A percentile compares a stretch with the other conserved stretches of the same genome.
phyloP scores from a whole-genome alignment of 2,797 vertebrate species.

The Anguilla pacifica region DNA sequence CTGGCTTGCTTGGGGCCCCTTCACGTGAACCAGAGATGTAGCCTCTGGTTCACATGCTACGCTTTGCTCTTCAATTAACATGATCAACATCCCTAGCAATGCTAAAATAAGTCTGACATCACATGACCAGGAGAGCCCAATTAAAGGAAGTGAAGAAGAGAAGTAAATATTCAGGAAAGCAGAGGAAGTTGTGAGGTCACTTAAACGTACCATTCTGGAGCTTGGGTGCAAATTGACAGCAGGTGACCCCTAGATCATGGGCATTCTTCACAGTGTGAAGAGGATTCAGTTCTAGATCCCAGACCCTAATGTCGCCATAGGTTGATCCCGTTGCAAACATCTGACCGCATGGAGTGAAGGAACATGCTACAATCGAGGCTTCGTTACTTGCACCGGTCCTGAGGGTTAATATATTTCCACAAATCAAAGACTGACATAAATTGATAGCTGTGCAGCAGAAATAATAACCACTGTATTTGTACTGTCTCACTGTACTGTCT shows the following conservation, averaged over 20 bases:
- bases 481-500: background rate
- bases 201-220: slow-evolving; percentile 74
- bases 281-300: slow-evolving; percentile 86
- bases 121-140: background rate
- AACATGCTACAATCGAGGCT: slow-evolving; percentile 87
- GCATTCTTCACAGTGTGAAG: slow-evolving; percentile 83
- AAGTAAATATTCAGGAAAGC: background rate
- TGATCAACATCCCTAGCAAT: background rate
- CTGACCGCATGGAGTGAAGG: slow-evolving; percentile 85
- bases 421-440: background rate
- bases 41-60: background rate
- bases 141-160: background rate
- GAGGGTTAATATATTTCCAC: slow-evolving; percentile 38
- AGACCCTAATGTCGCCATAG: slow-evolving; percentile 88
- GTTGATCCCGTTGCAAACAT: slow-evolving; percentile 89
- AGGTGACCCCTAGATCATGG: slow-evolving; percentile 91
- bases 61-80: background rate
- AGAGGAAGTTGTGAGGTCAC: background rate
- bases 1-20: background rate
- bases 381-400: slow-evolving; percentile 82
- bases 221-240: slow-evolving; percentile 84
- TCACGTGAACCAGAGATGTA: background rate
- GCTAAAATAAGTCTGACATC: background rate
- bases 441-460: background rate
- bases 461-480: background rate